Evolutionary conservation across 1,140 invertebrate genomes (phyloP).

Genomic region (Drosophila sucinea): DNA sequence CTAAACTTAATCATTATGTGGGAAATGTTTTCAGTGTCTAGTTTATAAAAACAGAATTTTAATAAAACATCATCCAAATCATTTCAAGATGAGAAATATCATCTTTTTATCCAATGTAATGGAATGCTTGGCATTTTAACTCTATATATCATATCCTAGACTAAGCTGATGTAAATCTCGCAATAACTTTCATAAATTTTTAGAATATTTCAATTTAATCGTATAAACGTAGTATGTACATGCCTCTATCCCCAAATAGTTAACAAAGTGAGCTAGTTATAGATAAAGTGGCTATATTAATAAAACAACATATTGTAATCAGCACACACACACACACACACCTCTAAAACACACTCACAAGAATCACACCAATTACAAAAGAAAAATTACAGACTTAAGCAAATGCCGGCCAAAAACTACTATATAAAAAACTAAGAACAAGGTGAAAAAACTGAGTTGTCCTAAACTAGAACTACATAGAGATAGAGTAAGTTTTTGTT

Average conservation of each 20-base stretch:
- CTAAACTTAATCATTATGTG: background rate
- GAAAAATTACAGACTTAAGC: background rate
- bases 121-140: background rate
- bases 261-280: background rate
- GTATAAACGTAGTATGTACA: slow-evolving; percentile 1
- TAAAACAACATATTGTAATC: background rate
- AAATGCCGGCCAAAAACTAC: background rate
- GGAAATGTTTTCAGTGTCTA: background rate
- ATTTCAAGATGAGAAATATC: background rate
- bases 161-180: slow-evolving; percentile 9
- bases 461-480: background rate
- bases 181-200: background rate
- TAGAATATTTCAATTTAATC: background rate
- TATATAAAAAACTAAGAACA: background rate
- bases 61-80: background rate
- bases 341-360: background rate
- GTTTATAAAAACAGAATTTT: background rate
- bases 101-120: background rate
- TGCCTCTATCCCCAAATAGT: background rate
- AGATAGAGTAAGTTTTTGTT: slow-evolving; percentile 6
- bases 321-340: background rate
- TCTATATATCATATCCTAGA: background rate
- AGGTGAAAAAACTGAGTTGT: background rate
- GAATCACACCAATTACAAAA: background rate
- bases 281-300: background rate